phyloP scores from a whole-genome alignment of 2,888 invertebrate genomes.

The Sepiola atlantica region DNA sequence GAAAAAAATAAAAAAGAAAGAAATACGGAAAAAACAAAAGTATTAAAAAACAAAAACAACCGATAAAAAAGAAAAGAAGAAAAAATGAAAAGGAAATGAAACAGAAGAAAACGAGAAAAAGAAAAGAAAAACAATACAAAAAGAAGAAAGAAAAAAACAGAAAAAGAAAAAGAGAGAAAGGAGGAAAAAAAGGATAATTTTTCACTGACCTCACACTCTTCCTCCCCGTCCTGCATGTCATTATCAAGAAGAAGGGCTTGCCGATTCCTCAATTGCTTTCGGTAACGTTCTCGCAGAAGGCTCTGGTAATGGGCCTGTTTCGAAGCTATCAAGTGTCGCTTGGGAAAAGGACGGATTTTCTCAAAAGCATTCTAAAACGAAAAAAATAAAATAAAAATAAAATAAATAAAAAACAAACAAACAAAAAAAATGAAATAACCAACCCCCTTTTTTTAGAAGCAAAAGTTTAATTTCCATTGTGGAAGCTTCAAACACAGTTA shows the following conservation, averaged over 20 bases:
- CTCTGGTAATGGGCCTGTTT: slow-evolving; percentile 76
- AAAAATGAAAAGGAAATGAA: too few species aligned
- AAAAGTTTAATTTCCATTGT: background rate
- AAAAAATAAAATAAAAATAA: slow-evolving; percentile 14
- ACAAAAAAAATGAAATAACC: too few species aligned
- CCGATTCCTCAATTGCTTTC: slow-evolving; percentile 65
- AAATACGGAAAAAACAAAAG: too few species aligned
- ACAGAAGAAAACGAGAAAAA: too few species aligned
- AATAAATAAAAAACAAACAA: background rate
- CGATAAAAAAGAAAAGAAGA: too few species aligned
- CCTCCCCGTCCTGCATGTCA: background rate
- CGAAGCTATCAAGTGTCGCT: slow-evolving; percentile 73
- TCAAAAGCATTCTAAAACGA: slow-evolving; percentile 75
- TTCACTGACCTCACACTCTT: background rate
- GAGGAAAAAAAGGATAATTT: background rate
- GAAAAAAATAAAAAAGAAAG: too few species aligned
- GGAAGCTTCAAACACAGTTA: background rate
- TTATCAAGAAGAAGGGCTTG: background rate
- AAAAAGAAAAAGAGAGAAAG: background rate
- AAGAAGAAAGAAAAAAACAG: too few species aligned
- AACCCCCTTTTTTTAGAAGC: background rate
- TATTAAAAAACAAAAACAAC: too few species aligned
- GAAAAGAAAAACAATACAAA: too few species aligned
- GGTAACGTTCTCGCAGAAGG: slow-evolving; percentile 75
- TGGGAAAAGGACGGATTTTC: slow-evolving; percentile 76